Conservation (phyloP, 1,140 invertebrate species). For the Drosophila suzukii region DNA sequence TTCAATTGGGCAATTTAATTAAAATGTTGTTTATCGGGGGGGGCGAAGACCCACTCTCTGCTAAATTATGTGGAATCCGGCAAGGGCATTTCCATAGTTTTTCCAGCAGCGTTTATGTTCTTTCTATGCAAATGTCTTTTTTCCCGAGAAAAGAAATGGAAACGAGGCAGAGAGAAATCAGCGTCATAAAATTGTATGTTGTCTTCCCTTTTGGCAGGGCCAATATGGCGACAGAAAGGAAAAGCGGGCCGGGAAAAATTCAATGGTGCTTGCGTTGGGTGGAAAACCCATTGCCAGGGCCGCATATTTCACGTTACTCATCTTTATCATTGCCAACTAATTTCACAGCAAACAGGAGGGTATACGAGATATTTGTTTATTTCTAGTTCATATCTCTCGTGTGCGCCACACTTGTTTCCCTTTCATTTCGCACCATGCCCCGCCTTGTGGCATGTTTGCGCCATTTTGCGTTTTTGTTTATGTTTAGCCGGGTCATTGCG, state of each 20-base stretch:
- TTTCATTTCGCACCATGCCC: conserved; percentile 18
- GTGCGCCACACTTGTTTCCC: conserved; percentile 76
- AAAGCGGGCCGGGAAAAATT: conserved; percentile 42
- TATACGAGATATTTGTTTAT: conserved; percentile 79
- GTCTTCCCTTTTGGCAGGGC: conserved; percentile 68
- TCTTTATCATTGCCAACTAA: conserved; percentile 83
- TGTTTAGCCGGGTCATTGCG: conserved; percentile 79
- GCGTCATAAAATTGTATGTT: conserved; percentile 77
- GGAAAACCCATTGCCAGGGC: conserved; percentile 70
- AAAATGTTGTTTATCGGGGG: conserved; percentile 31
- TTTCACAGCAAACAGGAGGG: conserved; percentile 57
- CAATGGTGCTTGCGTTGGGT: conserved; percentile 66
- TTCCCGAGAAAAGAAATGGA: background rate
- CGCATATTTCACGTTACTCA: conserved; percentile 83
- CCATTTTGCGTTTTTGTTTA: conserved; percentile 83
- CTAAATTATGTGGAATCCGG: conserved; percentile 27
- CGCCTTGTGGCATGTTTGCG: conserved; percentile 66
- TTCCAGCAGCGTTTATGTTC: conserved; percentile 68
- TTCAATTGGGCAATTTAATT: conserved; percentile 66
- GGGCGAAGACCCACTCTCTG: conserved; percentile 7
- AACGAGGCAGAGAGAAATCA: conserved; percentile 44
- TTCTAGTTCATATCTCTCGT: conserved; percentile 82
- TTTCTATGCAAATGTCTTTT: conserved; percentile 71
- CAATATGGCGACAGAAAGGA: conserved; percentile 74
- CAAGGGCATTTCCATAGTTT: conserved; percentile 56